phyloP scores from a whole-genome alignment of 1,140 invertebrate species.

The Wasmannia auropunctata region DNA sequence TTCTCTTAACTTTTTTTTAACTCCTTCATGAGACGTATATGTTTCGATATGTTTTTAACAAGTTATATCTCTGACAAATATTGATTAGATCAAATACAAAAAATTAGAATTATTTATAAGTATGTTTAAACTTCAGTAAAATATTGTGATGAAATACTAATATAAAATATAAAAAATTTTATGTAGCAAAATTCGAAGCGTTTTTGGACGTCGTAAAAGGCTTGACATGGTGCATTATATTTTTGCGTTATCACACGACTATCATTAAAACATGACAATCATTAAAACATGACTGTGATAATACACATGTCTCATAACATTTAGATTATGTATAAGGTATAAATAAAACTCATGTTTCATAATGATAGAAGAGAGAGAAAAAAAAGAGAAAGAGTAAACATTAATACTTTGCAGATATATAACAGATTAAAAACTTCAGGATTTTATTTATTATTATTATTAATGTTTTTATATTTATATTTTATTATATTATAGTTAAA shows the following conservation, averaged over 20 bases:
- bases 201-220: not conserved
- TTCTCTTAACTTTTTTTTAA: not conserved
- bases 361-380: too few species aligned
- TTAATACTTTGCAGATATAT: not conserved
- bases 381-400: too few species aligned
- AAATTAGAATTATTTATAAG: not conserved
- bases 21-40: not conserved
- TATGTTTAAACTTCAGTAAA: not conserved
- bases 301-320: not conserved
- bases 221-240: not conserved
- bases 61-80: not conserved
- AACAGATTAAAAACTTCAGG: not conserved
- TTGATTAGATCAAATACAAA: not conserved
- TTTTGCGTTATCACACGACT: not conserved
- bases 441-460: not conserved
- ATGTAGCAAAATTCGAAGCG: not conserved
- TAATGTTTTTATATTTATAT: not conserved
- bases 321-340: not conserved
- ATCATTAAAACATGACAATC: too few species aligned
- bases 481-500: not conserved
- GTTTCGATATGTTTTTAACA: not conserved
- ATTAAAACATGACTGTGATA: not conserved
- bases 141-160: not conserved
- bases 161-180: constrained; percentile 2
- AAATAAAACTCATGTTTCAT: not conserved